Evolutionary conservation across 2,888 invertebrate genomes (phyloP), one percentile per base, ranked within the genome.

Genomic region (Phaonia tiefii): DNA sequence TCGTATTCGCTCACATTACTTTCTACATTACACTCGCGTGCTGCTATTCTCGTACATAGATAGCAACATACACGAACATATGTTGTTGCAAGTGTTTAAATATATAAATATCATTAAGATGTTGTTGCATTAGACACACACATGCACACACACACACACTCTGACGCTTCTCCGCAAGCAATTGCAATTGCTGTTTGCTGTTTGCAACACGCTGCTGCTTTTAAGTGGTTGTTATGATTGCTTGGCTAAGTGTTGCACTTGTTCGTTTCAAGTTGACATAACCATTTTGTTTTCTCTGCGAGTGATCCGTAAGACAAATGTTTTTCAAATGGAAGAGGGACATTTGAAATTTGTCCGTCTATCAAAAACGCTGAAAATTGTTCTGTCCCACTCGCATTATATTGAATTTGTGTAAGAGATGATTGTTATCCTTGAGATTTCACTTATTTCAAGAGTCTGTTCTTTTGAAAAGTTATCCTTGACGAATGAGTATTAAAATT

Each of bases 241-340:
- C 63, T 63, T 37, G 37, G 63, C 42, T 63, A 42, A 63, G 63
- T 42, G 42, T 17, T 42, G 63, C 63, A 22, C 63, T 42, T 63
- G 63, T 22, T 11, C 20, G 42, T 42, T 63, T 63, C 42, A 63
- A 63, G 63, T 63, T 63, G 63, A 63, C 63, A 63, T 63, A 63
- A 63, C 63, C 63, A 63, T 63, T 63, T 63, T 63, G 63, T 63
- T 63, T 63, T 63, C 63, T 20, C 63, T 63, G 63, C 63, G 63
- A 63, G 63, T 63, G 63, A 63, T 63, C 63, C 63, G 42, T 42
- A 63, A 63, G 63, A 63, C 39, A 42, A 63, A 63, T 60, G 60
- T n/a, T 60, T 60, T 1, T 39, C 17, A 60, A 60, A 22, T 63
- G 60, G 39, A 17, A 39, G 22, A 25, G 22, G 63, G 7, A 54